Evolutionary conservation across 2,797 vertebrate genomes (phyloP), one percentile per base, ranked within the genome.

Genomic region (Tangara arthus): DNA sequence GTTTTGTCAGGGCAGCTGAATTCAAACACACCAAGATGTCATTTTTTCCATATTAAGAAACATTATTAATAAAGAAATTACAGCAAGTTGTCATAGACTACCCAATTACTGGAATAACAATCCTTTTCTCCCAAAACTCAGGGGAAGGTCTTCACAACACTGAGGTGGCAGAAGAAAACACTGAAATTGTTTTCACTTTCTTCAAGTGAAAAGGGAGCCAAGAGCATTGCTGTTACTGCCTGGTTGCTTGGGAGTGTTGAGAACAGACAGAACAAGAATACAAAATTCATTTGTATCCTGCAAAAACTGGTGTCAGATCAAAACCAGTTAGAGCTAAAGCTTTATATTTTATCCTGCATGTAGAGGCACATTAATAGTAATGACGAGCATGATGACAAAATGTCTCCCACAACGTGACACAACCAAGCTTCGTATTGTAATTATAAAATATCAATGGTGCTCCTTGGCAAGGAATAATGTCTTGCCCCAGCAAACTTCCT

Each of bases 11-110:
- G 94, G 79, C 87, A 96, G 94, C 86, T 80, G 83, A 96, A 97
- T 94, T 97, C 89, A 87, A 96, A 95, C 83, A 90, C 57, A 82
- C 52, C 57, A 68, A 96, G 47, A 92, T 87, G 95, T 94, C 57
- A 13, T 81, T 97, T 97, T 91, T 91, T 82, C 71, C 95, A 88
- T 86, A 93, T 95, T 96, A 96, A 86, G 91, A 86, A 97, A 95
- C 72, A 94, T 97, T 97, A 96, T 95, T 97, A 97, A 97, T 97
- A 96, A 97, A 96, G 89, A 97, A 97, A 95, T 96, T 93, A 95
- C 21, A 93, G 68, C 47, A 76, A 95, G 87, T 95, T 97, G 96
- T 97, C 96, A 97, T 1, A 59, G 93, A 92, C 75, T 91, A 95
- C 76, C 90, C 94, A 97, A 93, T 97, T 97, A 97, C 76, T 65